These are phyloP conservation scores for Potamarius usumacintae DNA, from an alignment of 2,113 vertebrate species.

Conservation along the genomic window DNA sequence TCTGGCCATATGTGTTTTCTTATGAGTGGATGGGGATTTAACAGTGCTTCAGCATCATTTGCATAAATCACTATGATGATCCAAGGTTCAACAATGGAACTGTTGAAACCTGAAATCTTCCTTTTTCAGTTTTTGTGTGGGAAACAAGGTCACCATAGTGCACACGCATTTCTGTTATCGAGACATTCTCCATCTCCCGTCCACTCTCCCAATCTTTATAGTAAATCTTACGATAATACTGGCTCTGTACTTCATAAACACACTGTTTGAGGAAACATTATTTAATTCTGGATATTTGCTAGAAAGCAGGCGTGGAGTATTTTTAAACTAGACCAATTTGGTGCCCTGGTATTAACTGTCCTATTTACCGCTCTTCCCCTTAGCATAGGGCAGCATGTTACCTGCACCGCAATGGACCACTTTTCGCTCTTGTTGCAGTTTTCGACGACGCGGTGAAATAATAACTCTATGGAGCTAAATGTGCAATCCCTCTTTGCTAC, in stretches of 20 bases:
- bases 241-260: too few species aligned
- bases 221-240: too few species aligned
- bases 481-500: neutral
- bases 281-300: too few species aligned
- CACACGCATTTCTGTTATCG: neutral
- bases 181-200: neutral
- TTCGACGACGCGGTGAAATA: neutral
- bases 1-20: slow-evolving; percentile 38
- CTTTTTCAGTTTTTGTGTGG: too few species aligned
- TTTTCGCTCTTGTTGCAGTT: neutral
- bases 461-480: neutral
- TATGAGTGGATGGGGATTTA: neutral
- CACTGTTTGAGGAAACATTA: too few species aligned
- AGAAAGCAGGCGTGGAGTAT: too few species aligned
- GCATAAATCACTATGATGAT: neutral
- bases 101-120: too few species aligned
- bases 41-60: neutral
- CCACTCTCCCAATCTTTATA: neutral
- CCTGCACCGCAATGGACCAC: neutral
- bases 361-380: neutral
- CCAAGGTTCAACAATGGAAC: neutral
- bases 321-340: too few species aligned
- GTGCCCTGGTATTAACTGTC: too few species aligned
- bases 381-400: neutral
- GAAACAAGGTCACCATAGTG: neutral